These are phyloP conservation scores for Pyrgilauda ruficollis DNA, from an alignment of 2,113 vertebrate species.

Conservation along the genomic window DNA sequence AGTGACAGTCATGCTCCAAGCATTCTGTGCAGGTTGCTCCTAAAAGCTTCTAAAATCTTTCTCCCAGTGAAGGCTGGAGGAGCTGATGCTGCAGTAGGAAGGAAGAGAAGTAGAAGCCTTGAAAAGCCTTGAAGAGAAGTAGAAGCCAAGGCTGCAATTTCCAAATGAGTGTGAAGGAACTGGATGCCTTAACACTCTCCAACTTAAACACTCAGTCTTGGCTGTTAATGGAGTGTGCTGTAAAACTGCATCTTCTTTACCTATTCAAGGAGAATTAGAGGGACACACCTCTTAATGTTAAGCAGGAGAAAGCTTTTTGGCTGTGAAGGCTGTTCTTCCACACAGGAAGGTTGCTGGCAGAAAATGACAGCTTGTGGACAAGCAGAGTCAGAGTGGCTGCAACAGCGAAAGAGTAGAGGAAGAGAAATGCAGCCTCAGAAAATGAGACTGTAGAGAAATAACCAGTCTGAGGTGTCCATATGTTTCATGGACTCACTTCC, in stretches of 20 bases:
- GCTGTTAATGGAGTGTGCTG: neutral
- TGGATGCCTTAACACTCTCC: neutral
- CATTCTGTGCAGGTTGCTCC: neutral
- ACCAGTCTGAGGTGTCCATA: neutral
- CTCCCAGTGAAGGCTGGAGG: neutral
- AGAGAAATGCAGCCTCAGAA: neutral
- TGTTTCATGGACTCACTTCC: neutral
- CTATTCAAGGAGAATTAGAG: neutral
- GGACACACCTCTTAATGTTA: neutral
- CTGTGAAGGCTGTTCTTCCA: neutral
- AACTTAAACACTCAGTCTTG: neutral
- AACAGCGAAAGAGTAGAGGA: neutral
- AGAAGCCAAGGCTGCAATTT: neutral
- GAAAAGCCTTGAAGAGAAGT: neutral
- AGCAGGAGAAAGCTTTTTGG: neutral
- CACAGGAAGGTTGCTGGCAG: neutral
- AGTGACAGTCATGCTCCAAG: neutral
- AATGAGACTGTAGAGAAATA: neutral
- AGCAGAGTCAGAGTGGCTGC: neutral
- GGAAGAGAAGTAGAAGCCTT: neutral
- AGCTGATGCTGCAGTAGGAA: neutral
- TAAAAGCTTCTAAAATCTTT: neutral
- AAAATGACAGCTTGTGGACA: neutral
- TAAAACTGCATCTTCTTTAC: neutral
- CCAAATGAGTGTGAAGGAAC: neutral